phyloP scores from a whole-genome alignment of 2,797 vertebrate species.

The Manis javanica region DNA sequence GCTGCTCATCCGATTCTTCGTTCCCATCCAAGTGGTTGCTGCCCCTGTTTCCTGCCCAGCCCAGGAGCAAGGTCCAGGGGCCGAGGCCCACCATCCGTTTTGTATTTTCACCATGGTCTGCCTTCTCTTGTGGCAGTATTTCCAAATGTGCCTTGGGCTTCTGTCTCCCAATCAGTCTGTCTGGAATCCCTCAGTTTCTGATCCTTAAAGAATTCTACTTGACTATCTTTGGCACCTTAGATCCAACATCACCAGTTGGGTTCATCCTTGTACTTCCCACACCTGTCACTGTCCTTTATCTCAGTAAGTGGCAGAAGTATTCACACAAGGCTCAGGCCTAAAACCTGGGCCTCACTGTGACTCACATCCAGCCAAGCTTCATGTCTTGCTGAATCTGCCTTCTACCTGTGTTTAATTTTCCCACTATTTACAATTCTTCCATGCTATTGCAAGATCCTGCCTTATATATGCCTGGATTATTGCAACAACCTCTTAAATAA shows the following conservation, averaged over 20 bases:
- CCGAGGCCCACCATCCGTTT: background rate
- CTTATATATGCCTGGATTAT: background rate
- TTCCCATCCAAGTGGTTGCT: too few species aligned
- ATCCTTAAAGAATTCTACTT: background rate
- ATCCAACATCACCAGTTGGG: background rate
- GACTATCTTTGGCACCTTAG: background rate
- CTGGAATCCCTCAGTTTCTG: background rate
- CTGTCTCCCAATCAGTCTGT: background rate
- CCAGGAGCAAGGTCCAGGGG: background rate
- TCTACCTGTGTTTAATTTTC: background rate
- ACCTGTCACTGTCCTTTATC: too few species aligned
- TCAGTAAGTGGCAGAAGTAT: background rate
- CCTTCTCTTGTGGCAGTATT: background rate
- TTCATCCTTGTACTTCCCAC: too few species aligned
- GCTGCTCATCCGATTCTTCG: conserved; percentile 89
- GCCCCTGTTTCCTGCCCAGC: background rate
- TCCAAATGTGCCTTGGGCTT: background rate
- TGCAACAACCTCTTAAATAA: background rate
- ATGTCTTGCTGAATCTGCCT: background rate
- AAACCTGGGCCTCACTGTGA: background rate
- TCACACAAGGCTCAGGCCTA: background rate
- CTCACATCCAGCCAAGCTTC: background rate
- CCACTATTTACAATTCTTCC: background rate
- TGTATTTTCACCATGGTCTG: background rate
- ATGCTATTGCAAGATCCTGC: too few species aligned